phyloP scores from a whole-genome alignment of 2,888 invertebrate genomes.

The Subacronicta megacephala region DNA sequence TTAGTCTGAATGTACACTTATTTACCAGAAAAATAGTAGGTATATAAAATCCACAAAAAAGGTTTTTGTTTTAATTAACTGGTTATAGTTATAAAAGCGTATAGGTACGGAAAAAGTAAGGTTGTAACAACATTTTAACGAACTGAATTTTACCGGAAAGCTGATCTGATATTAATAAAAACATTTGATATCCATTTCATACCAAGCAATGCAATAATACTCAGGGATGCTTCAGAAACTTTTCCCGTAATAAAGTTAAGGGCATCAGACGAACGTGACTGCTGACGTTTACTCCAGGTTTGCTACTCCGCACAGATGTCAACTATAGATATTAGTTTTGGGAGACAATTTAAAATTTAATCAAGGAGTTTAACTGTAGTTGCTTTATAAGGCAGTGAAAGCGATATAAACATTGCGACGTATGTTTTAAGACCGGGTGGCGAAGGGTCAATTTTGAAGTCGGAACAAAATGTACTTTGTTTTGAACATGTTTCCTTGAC shows the following conservation, averaged over 20 bases:
- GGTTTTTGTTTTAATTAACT: no score
- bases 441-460: no score
- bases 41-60: no score
- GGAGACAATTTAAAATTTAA: constrained; percentile 73
- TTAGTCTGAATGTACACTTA: no score
- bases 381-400: constrained; percentile 16
- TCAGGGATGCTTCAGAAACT: constrained; percentile 40
- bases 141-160: neutral
- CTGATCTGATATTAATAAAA: neutral
- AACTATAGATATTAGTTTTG: constrained; percentile 72
- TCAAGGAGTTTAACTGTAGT: constrained; percentile 57
- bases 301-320: constrained; percentile 68
- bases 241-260: constrained; percentile 55
- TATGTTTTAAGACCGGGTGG: no score
- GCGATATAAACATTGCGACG: neutral
- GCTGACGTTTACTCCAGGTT: constrained; percentile 38
- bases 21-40: no score
- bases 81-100: no score
- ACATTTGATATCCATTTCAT: no score
- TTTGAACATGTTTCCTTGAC: no score
- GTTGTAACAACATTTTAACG: no score
- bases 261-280: constrained; percentile 42
- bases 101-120: no score
- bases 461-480: no score
- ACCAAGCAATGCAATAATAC: constrained; percentile 19